These are phyloP conservation scores for Tenthredo amoena DNA, from an alignment of 2,888 invertebrate genomes.

Conservation along the genomic window DNA sequence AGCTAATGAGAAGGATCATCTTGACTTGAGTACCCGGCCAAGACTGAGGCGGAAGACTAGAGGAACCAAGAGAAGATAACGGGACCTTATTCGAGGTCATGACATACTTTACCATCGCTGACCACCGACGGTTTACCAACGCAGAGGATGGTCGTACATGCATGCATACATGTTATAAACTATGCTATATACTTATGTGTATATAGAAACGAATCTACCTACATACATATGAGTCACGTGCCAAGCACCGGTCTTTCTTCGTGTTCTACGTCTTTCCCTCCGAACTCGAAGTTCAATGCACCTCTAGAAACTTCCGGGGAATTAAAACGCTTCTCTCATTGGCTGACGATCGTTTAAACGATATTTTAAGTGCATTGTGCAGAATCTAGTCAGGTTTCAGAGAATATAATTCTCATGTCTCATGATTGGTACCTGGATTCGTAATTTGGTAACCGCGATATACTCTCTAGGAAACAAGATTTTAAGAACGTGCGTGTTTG, in stretches of 20 bases:
- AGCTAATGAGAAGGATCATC: constrained; percentile 72
- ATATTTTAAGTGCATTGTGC: not conserved
- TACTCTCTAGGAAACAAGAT: not conserved
- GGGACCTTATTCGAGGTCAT: constrained; percentile 76
- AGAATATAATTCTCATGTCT: not conserved
- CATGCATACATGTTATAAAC: constrained; percentile 53
- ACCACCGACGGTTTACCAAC: constrained; percentile 17
- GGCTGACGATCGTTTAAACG: not conserved
- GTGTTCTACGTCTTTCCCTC: constrained; percentile 50
- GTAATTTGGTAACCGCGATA: not conserved
- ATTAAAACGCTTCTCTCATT: constrained; percentile 16
- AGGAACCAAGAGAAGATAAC: constrained; percentile 71
- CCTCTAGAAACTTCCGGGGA: constrained; percentile 49
- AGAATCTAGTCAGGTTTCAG: not conserved
- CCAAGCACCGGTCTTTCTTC: constrained; percentile 44
- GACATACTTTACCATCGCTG: constrained; percentile 72
- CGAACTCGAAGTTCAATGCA: constrained; percentile 57
- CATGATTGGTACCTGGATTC: not conserved
- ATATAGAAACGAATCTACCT: constrained; percentile 1
- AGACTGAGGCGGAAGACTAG: constrained; percentile 72
- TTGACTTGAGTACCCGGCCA: constrained; percentile 74
- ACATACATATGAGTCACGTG: constrained; percentile 47
- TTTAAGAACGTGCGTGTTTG: not conserved
- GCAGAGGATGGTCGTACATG: constrained; percentile 53
- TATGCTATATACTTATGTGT: constrained; percentile 35